A percentile compares a stretch with the other conserved stretches of the same genome.
Conservation (phyloP, 2,888 invertebrate genomes). For the Eupithecia subfuscata region DNA sequence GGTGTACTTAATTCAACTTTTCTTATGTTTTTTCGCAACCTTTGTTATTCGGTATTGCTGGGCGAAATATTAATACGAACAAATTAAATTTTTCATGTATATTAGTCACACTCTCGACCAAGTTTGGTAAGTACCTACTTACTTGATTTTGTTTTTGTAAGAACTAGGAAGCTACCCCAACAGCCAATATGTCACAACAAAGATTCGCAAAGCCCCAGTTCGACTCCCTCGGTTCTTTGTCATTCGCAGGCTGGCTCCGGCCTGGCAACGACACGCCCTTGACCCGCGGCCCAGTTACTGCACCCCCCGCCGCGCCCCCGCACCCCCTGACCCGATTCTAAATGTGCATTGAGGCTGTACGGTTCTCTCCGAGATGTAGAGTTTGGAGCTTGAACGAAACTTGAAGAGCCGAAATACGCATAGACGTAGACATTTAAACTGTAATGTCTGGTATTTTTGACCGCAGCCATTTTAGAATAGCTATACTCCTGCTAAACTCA, state of each 20-base stretch:
- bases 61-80: too few species aligned
- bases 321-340: constrained; percentile 2
- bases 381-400: background rate
- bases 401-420: background rate
- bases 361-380: background rate
- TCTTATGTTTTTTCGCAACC: background rate
- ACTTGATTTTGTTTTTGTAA: background rate
- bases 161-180: background rate
- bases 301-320: background rate
- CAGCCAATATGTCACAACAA: background rate
- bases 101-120: background rate
- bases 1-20: background rate
- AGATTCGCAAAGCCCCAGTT: background rate
- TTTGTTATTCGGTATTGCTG: too few species aligned
- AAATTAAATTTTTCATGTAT: background rate
- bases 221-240: background rate
- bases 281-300: background rate
- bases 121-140: too few species aligned
- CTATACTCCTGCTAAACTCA: background rate
- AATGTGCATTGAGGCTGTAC: constrained; percentile 2
- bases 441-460: background rate
- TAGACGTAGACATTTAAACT: background rate
- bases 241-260: background rate
- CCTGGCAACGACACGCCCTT: constrained; percentile 4
- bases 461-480: background rate